Conservation (phyloP, 2,113 vertebrate species). For the Agapornis roseicollis region DNA sequence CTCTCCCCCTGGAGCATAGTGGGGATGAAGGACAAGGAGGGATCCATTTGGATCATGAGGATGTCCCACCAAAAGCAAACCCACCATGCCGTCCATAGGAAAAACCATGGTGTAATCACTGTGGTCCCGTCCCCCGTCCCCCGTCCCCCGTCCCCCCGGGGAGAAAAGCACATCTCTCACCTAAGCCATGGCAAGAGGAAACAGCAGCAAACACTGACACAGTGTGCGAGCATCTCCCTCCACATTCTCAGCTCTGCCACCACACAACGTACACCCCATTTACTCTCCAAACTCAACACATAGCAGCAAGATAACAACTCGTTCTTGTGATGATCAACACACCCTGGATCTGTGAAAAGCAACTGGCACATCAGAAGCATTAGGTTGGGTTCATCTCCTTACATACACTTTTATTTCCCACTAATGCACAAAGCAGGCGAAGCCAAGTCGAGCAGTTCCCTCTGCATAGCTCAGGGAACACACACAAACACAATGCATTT, state of each 20-base stretch:
- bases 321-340: neutral
- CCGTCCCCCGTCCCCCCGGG: too few relatives aligned
- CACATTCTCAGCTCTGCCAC: neutral
- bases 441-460: neutral
- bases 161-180: neutral
- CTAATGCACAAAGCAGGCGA: neutral
- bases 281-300: neutral
- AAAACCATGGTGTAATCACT: neutral
- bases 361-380: neutral
- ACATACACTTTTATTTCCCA: neutral
- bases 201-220: fast-evolving
- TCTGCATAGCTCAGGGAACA: neutral
- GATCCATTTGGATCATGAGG: neutral
- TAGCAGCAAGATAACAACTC: neutral
- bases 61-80: neutral
- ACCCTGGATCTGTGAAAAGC: neutral
- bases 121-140: too few relatives aligned
- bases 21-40: neutral
- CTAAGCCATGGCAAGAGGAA: neutral
- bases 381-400: neutral
- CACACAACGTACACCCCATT: neutral
- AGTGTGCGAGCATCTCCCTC: neutral
- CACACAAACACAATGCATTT: neutral
- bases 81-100: neutral
- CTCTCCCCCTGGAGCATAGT: neutral